phyloP scores from a whole-genome alignment of 1,140 invertebrate species.

The Dendroctonus valens region DNA sequence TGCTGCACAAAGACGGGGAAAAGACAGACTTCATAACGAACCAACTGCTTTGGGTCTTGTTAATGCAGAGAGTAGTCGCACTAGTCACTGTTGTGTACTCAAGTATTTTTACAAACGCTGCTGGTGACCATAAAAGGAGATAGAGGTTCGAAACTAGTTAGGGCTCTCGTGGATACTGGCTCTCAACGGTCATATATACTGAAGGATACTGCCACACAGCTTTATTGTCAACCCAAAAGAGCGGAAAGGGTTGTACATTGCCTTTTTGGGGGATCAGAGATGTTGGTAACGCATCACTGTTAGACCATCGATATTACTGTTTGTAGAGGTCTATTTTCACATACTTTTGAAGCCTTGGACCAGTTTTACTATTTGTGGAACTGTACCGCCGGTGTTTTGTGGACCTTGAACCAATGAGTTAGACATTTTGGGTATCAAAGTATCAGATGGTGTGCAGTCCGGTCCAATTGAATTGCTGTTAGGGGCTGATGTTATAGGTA shows the following conservation, averaged over 20 bases:
- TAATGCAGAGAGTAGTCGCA: neutral
- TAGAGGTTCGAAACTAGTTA: too few species aligned
- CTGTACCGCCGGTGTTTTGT: too few species aligned
- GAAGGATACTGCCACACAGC: neutral
- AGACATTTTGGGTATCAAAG: too few species aligned
- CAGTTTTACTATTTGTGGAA: too few species aligned
- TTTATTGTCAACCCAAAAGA: neutral
- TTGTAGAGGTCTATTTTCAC: slow-evolving; percentile 8
- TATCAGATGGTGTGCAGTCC: too few species aligned
- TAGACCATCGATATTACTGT: neutral
- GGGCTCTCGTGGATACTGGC: slow-evolving; percentile 4
- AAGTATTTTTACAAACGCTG: neutral
- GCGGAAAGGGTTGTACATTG: neutral
- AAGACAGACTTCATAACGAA: neutral
- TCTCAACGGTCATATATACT: slow-evolving; percentile 5
- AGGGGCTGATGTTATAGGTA: too few species aligned
- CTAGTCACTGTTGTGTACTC: neutral
- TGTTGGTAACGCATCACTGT: slow-evolving; percentile 2
- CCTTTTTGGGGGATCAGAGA: slow-evolving; percentile 18
- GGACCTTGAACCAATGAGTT: too few species aligned
- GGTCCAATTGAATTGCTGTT: too few species aligned
- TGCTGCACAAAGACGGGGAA: neutral
- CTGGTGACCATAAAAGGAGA: too few species aligned
- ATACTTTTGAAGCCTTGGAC: too few species aligned
- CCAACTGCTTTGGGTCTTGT: slow-evolving; percentile 1